Evolutionary conservation across 2,113 vertebrate genomes (phyloP).

Genomic region (Odontophorus gujanensis): DNA sequence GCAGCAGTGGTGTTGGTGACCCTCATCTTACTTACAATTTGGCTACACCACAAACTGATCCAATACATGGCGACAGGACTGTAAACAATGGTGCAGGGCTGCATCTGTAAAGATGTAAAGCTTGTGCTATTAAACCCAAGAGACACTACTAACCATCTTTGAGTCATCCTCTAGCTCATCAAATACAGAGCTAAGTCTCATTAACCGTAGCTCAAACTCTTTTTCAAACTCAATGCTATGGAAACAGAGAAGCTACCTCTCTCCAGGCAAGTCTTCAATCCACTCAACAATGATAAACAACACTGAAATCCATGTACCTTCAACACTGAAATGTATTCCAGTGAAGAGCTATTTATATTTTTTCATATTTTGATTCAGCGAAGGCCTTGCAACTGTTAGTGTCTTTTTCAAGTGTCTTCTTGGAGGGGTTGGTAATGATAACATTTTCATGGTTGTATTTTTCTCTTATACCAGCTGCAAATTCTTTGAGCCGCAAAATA

Average conservation of each 20-base stretch:
- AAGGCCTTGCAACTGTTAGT: neutral
- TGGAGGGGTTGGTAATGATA: neutral
- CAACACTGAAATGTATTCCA: neutral
- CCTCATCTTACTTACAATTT: fast-evolving
- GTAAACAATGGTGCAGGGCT: neutral
- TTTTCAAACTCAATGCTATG: neutral
- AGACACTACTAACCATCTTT: neutral
- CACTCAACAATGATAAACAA: neutral
- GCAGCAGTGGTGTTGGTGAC: neutral
- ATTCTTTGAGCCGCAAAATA: neutral
- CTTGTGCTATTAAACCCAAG: neutral
- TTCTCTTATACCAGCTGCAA: neutral
- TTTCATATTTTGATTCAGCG: neutral
- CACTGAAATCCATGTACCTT: neutral
- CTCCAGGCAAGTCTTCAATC: neutral
- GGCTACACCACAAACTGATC: neutral
- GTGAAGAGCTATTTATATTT: neutral
- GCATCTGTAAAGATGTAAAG: neutral
- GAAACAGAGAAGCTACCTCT: neutral
- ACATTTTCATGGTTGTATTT: neutral
- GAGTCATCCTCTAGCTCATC: neutral
- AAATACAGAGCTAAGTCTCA: neutral
- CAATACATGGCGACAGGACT: neutral
- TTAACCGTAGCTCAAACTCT: neutral
- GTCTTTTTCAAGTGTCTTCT: neutral